phyloP scores from a whole-genome alignment of 2,113 vertebrate genomes.

The Oncorhynchus mykiss region DNA sequence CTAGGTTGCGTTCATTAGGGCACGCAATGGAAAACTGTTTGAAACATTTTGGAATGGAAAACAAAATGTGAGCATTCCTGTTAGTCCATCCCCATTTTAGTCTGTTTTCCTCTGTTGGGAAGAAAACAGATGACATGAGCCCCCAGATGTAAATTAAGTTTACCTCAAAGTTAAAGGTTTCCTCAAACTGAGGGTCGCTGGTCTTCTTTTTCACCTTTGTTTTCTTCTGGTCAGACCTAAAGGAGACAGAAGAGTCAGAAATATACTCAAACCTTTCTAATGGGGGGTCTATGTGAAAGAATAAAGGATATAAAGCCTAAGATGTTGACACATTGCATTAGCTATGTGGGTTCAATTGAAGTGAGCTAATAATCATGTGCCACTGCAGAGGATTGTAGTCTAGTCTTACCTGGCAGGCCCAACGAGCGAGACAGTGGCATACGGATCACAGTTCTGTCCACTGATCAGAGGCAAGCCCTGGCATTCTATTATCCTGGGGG shows the following conservation, averaged over 20 bases:
- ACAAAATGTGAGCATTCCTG: too few relatives aligned
- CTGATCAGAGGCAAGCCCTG: constrained; percentile 93
- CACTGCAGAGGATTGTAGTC: neutral
- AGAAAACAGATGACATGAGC: too few relatives aligned
- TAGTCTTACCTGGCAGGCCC: constrained; percentile 88
- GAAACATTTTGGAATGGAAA: too few relatives aligned
- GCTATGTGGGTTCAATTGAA: neutral
- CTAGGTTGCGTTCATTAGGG: too few relatives aligned
- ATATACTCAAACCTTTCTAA: too few relatives aligned
- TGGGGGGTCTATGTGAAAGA: too few relatives aligned
- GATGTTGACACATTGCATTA: constrained; percentile 1
- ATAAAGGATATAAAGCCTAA: too few relatives aligned
- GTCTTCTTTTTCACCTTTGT: constrained; percentile 99
- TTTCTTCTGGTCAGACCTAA: constrained; percentile 97
- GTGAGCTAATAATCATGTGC: neutral
- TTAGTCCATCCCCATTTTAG: too few relatives aligned
- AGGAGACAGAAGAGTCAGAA: constrained; percentile 32
- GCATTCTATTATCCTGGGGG: constrained; percentile 88
- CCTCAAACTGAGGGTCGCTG: constrained; percentile 95
- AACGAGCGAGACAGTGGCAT: constrained; percentile 91
- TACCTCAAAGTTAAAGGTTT: constrained; percentile 98
- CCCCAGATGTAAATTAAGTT: too few relatives aligned
- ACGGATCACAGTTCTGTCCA: constrained; percentile 95
- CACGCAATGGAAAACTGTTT: too few relatives aligned
- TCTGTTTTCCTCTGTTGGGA: too few relatives aligned